Evolutionary conservation across 2,888 invertebrate genomes (phyloP), one percentile per base, ranked within the genome.

Genomic region (Coleophora deauratella): DNA sequence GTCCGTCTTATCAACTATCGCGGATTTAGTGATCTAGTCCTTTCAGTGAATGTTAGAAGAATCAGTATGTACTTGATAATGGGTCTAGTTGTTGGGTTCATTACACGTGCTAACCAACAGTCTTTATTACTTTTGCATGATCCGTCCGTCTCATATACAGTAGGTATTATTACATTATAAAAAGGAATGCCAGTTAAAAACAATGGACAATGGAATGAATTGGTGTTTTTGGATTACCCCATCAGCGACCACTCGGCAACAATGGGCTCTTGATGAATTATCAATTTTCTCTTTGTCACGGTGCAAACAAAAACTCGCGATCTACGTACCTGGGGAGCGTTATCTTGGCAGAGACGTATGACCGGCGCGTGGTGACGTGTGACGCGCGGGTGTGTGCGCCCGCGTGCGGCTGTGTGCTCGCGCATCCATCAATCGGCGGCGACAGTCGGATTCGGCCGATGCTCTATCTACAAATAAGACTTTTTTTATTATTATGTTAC

Each of bases 301-400:
- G 59, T 61, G 68, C 73, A 76, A 76, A 79, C 77, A 77, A 78
- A 78, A 78, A 76, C 72, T 71, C 66, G 59, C 62, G 62, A 73
- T 72, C 64, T 65, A 69, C 62, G 62, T 73, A 76, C 76, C 77
- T 79, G 71, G 70, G 69, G 69, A 72, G 62, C 63, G 76, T 73
- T 77, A 81, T 80, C 79, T 75, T 76, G 79, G 76, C 80, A 80
- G 74, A 76, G 81, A 81, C 62, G 65, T 79, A 81, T 77, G 74
- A 69, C 72, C 69, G 65, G 70, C 72, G 75, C 75, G 76, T 73
- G 75, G 79, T 66, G 59, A 61, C 69, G 71, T 72, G 71, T 67
- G 64, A 57, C 54, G 59, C 57, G 59, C 60, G 59, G 60, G 62
- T 56, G 21, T 21, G 21, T 51, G 54, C 57, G 53, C 49, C 51